Base-by-base conservation (phyloP, 1,140 invertebrate genomes). In the Popillia japonica region DNA sequence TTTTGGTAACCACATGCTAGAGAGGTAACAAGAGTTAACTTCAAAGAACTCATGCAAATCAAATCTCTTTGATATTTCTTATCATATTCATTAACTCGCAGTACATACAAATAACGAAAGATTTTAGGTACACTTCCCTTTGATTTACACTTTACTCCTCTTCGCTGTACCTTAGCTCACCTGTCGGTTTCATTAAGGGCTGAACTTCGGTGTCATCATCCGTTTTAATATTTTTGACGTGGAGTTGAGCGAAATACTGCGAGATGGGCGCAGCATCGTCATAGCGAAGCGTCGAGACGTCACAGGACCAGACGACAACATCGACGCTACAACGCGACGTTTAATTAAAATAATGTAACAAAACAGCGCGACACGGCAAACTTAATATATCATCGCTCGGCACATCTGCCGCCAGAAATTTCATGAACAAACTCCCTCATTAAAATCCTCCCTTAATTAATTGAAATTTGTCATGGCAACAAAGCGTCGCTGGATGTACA, bases 311-410 rank as follows among this genome's bases (percentile, higher is more conserved):
- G 27, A n/a, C 59, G 59, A 61, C 61, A 68, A 68, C 61, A 68
- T 68, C 61, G 61, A 68, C 61, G 22, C 17, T 68, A 68, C 61
- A 68, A 48, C 44, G 44, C 61, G 61, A 68, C 61, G 61, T 68
- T 68, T 68, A 68, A 68, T 68, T 68, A 68, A 68, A 68, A 68
- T 68, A 68, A 68, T 68, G 61, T 68, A 68, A 68, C 61, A 68
- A 68, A 68, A 68, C 61, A 68, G 61, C 61, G 61, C 61, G 61
- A 68, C 61, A 68, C 61, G 61, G 61, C 22, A 68, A 68, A 68
- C 61, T 68, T 68, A 68, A 68, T 68, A 68, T 68, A 68, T 68
- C 61, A 68, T 68, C 61, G 61, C 61, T 68, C 61, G 61, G 27
- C 61, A 68, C 61, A 68, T 68, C 61, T 68, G 61, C 61, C 61